phyloP scores from a whole-genome alignment of 2,888 invertebrate species.

The Girardia tigrina region DNA sequence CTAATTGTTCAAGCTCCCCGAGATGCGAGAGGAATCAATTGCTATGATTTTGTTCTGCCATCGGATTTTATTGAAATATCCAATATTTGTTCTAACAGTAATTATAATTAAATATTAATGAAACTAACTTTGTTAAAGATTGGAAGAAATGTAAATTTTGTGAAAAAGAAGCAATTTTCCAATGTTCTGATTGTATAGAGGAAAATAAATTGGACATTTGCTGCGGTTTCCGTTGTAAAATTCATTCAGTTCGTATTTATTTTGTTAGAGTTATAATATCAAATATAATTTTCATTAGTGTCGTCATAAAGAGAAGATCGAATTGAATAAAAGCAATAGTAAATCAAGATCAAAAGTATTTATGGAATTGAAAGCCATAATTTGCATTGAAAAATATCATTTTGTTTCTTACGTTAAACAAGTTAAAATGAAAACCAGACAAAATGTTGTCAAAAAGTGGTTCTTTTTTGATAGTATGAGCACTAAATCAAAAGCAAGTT shows the following conservation, averaged over 20 bases:
- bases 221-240: background rate
- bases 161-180: background rate
- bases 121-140: background rate
- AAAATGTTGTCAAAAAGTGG: no score
- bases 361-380: background rate
- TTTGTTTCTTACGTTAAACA: background rate
- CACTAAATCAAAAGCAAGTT: no score
- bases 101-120: background rate
- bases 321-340: background rate
- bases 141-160: background rate
- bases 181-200: background rate
- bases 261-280: background rate
- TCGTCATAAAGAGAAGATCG: background rate
- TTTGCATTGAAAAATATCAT: conserved; percentile 6
- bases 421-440: no score
- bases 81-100: background rate
- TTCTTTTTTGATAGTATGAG: no score
- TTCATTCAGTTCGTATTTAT: background rate
- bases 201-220: background rate
- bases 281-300: background rate
- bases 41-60: background rate
- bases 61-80: background rate
- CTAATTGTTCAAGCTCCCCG: background rate
- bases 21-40: background rate
- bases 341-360: background rate